Percentiles rank a stretch among this genome's conserved stretches.
Evolutionary conservation across 2,797 vertebrate genomes (phyloP).

Genomic region (Acanthurus leucopareius): DNA sequence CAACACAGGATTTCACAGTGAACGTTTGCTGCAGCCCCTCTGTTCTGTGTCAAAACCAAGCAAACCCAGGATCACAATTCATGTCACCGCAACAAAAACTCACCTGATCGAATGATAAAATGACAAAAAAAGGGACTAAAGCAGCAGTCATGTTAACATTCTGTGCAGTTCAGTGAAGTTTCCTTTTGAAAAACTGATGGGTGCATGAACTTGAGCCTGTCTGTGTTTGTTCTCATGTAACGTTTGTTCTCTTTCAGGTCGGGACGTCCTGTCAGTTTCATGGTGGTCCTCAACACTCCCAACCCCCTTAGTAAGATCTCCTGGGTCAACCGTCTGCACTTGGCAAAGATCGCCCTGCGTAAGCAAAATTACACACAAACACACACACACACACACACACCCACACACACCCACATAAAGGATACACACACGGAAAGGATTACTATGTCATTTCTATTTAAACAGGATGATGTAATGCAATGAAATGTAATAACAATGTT

Average conservation of each 20-base stretch:
- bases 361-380: conserved; percentile 45
- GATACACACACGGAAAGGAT: conserved; percentile 36
- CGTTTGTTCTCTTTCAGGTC: conserved; percentile 83
- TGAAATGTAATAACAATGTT: conserved; percentile 65
- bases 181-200: background rate
- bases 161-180: background rate
- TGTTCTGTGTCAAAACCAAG: background rate
- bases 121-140: background rate
- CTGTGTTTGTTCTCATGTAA: conserved; percentile 8
- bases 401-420: background rate
- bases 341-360: conserved; percentile 92
- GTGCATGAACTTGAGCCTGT: conserved; percentile 9
- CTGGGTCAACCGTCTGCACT: conserved; percentile 95
- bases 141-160: background rate
- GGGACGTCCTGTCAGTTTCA: conserved; percentile 94
- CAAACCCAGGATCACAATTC: background rate
- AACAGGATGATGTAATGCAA: conserved; percentile 70
- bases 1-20: background rate
- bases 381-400: conserved; percentile 17
- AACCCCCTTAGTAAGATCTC: conserved; percentile 95
- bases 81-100: background rate
- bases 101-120: background rate
- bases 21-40: background rate
- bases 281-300: conserved; percentile 97
- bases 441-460: conserved; percentile 57